A percentile compares a stretch with the other conserved stretches of the same genome.
phyloP scores from a whole-genome alignment of 2,888 invertebrate species.

The Trichogramma evanescens region DNA sequence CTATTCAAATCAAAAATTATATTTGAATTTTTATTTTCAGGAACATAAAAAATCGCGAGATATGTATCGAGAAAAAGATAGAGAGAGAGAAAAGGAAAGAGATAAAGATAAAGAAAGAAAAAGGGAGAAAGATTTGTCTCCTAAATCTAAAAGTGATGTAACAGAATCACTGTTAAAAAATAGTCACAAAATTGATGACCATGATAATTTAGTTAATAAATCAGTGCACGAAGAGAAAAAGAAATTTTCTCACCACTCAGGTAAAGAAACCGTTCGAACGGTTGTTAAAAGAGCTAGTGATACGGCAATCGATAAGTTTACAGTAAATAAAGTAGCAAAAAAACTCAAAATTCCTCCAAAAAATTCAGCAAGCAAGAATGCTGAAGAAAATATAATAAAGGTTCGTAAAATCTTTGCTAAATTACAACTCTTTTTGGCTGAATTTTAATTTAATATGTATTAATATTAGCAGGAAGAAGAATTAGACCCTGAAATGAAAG shows the following conservation, averaged over 20 bases:
- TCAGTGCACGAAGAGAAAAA: conserved; percentile 25
- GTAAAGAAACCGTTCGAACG: conserved; percentile 22
- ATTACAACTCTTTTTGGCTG: too few relatives aligned
- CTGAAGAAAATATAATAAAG: too few relatives aligned
- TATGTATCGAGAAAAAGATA: conserved; percentile 10
- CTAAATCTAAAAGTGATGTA: conserved; percentile 31
- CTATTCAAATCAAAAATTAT: too few relatives aligned
- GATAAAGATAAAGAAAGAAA: too few relatives aligned
- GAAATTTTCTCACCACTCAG: conserved; percentile 21
- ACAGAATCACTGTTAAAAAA: conserved; percentile 23
- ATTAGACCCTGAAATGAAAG: conserved; percentile 45
- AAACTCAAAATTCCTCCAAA: too few relatives aligned
- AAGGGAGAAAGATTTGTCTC: conserved; percentile 25
- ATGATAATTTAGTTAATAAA: conserved; percentile 19
- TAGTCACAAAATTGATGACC: conserved; percentile 32
- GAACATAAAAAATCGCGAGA: conserved; percentile 17
- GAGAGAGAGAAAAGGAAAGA: too few relatives aligned
- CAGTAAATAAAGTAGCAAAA: too few relatives aligned
- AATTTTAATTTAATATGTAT: too few relatives aligned
- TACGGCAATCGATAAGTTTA: neutral
- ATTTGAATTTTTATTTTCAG: neutral
- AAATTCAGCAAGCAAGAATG: too few relatives aligned
- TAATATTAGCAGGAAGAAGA: conserved; percentile 28
- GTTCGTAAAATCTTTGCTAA: too few relatives aligned
- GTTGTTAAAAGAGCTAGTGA: conserved; percentile 28